phyloP scores from a whole-genome alignment of 2,888 invertebrate genomes.

The Cryptosula pallasiana region DNA sequence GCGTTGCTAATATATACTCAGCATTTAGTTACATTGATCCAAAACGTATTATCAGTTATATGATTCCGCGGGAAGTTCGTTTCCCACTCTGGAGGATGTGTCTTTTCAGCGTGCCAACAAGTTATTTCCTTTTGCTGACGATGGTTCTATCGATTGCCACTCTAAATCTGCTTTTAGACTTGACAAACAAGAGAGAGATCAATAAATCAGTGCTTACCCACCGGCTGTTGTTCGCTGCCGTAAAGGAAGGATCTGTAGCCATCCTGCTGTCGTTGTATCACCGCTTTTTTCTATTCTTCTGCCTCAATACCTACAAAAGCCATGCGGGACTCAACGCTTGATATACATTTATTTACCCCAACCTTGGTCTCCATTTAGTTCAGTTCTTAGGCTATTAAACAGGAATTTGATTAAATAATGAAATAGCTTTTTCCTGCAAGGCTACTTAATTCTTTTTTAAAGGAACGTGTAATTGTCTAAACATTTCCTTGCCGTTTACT shows the following conservation, averaged over 20 bases:
- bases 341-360: too few species aligned
- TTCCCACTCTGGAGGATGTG: not conserved
- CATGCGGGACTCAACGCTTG: too few species aligned
- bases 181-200: not conserved
- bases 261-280: conserved; percentile 7
- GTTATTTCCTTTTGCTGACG: conserved; percentile 1
- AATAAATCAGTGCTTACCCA: conserved; percentile 19
- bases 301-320: not conserved
- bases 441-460: not conserved
- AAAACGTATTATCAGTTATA: not conserved
- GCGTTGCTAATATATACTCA: not conserved
- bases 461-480: not conserved
- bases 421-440: not conserved
- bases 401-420: not conserved
- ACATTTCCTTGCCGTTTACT: not conserved
- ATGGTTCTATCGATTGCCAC: not conserved
- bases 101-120: not conserved
- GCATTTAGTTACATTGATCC: conserved; percentile 9
- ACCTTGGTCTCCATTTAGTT: too few species aligned
- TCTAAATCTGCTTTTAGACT: conserved; percentile 21
- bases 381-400: not conserved
- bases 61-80: not conserved
- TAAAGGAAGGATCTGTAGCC: conserved; percentile 17
- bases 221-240: conserved; percentile 8
- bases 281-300: not conserved